These are phyloP conservation scores for Melanargia galathea DNA, from an alignment of 2,888 invertebrate species.

Conservation along the genomic window DNA sequence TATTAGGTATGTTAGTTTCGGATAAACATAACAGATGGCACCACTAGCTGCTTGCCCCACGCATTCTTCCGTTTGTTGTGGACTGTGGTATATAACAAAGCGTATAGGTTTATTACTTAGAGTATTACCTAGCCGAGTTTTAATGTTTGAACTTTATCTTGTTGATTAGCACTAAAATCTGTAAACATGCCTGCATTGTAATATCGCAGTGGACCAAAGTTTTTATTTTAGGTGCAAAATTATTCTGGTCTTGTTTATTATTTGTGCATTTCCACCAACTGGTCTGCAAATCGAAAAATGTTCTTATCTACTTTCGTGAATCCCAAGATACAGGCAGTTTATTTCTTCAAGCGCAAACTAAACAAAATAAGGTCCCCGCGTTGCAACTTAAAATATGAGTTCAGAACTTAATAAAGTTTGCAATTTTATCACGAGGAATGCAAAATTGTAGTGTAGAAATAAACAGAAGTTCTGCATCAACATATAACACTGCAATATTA, in stretches of 20 bases:
- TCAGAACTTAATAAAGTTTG: constrained; percentile 49
- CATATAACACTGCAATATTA: constrained; percentile 47
- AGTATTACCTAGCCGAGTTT: too few relatives aligned
- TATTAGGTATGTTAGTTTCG: too few relatives aligned
- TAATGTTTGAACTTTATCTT: too few relatives aligned
- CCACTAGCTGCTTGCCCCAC: too few relatives aligned
- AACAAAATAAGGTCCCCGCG: constrained; percentile 48
- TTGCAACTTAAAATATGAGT: constrained; percentile 54
- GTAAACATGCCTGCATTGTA: neutral
- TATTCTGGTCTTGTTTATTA: neutral
- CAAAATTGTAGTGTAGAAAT: constrained; percentile 44
- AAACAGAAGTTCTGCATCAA: constrained; percentile 50
- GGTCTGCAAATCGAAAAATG: constrained; percentile 26
- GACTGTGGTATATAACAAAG: too few relatives aligned
- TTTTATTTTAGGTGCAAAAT: neutral
- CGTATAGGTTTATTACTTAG: too few relatives aligned
- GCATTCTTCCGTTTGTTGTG: too few relatives aligned
- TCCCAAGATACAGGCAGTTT: constrained; percentile 34
- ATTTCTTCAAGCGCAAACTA: constrained; percentile 45
- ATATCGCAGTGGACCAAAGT: neutral
- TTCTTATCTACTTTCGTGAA: constrained; percentile 31
- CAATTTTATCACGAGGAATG: constrained; percentile 46
- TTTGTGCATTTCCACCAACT: neutral
- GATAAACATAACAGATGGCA: too few relatives aligned
- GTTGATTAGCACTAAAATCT: too few relatives aligned